These are phyloP conservation scores for Anoplius nigerrimus DNA, from an alignment of 2,888 invertebrate genomes.

Conservation along the genomic window DNA sequence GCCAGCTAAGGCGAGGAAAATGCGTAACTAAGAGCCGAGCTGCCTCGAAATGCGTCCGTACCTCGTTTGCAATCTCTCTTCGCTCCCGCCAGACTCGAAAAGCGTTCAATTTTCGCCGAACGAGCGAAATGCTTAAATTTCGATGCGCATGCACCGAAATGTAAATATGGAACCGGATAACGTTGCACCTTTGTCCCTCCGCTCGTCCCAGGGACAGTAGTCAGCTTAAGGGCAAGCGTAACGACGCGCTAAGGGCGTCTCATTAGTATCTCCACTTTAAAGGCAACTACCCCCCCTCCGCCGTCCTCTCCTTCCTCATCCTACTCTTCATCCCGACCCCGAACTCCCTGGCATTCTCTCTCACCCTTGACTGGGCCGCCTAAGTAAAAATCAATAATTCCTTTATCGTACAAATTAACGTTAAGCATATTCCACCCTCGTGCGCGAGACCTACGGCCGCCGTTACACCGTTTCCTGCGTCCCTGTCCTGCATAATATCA, in stretches of 20 bases:
- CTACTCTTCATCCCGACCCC: too few species aligned
- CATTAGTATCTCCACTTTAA: constrained; percentile 66
- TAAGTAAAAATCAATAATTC: constrained; percentile 74
- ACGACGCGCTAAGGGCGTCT: constrained; percentile 59
- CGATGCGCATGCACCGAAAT: too few species aligned
- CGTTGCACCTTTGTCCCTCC: too few species aligned
- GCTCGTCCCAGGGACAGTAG: background rate
- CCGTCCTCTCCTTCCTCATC: too few species aligned
- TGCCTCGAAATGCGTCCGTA: too few species aligned
- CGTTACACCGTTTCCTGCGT: constrained; percentile 58
- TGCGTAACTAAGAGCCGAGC: too few species aligned
- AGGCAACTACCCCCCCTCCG: constrained; percentile 41
- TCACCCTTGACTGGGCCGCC: constrained; percentile 64
- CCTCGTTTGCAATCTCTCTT: too few species aligned
- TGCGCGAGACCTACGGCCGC: constrained; percentile 54
- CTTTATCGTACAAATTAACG: constrained; percentile 73
- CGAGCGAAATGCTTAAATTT: too few species aligned
- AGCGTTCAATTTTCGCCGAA: too few species aligned
- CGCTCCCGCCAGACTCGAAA: too few species aligned
- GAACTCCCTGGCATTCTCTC: constrained; percentile 51
- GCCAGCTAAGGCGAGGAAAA: background rate
- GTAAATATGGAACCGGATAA: too few species aligned
- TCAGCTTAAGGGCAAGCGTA: constrained; percentile 24
- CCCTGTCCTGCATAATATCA: constrained; percentile 63
- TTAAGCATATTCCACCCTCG: constrained; percentile 72